phyloP scores from a whole-genome alignment of 1,140 invertebrate genomes.

The Penaeus chinensis region DNA sequence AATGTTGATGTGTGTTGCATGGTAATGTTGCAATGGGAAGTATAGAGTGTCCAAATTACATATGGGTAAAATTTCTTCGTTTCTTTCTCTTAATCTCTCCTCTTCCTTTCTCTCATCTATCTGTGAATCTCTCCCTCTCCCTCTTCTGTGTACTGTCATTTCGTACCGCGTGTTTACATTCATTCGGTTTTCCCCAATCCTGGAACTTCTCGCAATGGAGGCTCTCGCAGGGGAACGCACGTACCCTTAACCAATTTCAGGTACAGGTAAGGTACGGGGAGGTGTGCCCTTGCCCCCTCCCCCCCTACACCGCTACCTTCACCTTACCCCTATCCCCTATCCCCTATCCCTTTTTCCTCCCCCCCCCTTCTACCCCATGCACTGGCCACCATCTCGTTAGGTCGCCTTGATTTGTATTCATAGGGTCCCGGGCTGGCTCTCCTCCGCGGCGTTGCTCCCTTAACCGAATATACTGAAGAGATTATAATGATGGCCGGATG shows the following conservation, averaged over 20 bases:
- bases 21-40: too few relatives aligned
- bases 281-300: too few relatives aligned
- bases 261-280: not conserved
- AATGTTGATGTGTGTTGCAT: too few relatives aligned
- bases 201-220: not conserved
- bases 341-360: not conserved
- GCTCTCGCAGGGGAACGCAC: too few relatives aligned
- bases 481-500: too few relatives aligned
- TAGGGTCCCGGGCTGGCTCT: too few relatives aligned
- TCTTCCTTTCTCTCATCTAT: constrained; percentile 11
- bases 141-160: not conserved
- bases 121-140: not conserved
- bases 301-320: not conserved
- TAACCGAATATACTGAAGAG: too few relatives aligned
- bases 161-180: not conserved
- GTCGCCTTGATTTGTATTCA: too few relatives aligned
- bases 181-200: not conserved
- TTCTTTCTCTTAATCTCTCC: constrained; percentile 25
- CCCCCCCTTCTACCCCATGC: not conserved
- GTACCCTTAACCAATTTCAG: too few relatives aligned
- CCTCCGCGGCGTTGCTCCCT: too few relatives aligned
- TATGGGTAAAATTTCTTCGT: not conserved
- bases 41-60: not conserved
- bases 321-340: not conserved
- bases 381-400: too few relatives aligned